phyloP scores from a whole-genome alignment of 2,797 vertebrate genomes.

The Setipinna tenuifilis region DNA sequence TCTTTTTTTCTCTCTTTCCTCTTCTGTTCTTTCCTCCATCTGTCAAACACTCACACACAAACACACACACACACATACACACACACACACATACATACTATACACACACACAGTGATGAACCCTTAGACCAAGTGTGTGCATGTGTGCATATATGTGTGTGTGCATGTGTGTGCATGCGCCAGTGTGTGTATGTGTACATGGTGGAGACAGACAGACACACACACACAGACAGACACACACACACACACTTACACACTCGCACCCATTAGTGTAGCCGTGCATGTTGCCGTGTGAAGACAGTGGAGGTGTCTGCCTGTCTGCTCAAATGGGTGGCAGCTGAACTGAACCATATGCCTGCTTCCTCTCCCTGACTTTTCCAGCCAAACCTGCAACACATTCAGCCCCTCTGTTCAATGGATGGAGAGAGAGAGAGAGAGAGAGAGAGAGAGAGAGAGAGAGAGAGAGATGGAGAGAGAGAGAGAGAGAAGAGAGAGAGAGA shows the following conservation, averaged over 20 bases:
- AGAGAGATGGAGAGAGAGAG: constrained; percentile 19
- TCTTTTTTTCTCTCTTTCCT: constrained; percentile 42
- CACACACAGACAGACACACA: not conserved
- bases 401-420: constrained; percentile 9
- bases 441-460: not conserved
- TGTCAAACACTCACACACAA: constrained; percentile 49
- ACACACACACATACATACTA: constrained; percentile 21
- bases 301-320: constrained; percentile 58
- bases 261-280: not conserved
- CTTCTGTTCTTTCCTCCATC: constrained; percentile 78
- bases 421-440: constrained; percentile 25
- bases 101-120: too few relatives aligned
- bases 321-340: constrained; percentile 59
- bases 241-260: not conserved
- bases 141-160: not conserved
- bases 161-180: constrained; percentile 17
- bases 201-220: not conserved
- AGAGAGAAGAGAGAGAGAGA: not conserved
- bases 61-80: constrained; percentile 45
- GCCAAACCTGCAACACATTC: constrained; percentile 36
- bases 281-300: constrained; percentile 54
- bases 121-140: not conserved
- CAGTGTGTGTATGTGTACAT: constrained; percentile 1
- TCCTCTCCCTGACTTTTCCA: constrained; percentile 46
- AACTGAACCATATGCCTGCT: constrained; percentile 68